A percentile compares a stretch with the other conserved stretches of the same genome.
These are phyloP conservation scores for Cantharis lateralis DNA, from an alignment of 2,888 invertebrate species.

Conservation along the genomic window DNA sequence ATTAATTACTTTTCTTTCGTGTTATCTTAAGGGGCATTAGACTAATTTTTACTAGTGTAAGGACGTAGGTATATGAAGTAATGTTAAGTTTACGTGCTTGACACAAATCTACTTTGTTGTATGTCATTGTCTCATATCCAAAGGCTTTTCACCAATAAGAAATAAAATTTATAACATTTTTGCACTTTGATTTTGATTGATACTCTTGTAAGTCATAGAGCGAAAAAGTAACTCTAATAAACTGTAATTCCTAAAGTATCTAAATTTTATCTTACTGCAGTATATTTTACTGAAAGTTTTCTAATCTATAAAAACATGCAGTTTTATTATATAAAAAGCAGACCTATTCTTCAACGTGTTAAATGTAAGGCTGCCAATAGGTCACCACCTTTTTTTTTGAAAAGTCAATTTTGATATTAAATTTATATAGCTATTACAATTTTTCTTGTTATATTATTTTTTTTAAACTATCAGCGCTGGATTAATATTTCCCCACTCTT, in stretches of 20 bases:
- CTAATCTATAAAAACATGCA: too few relatives aligned
- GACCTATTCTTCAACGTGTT: too few relatives aligned
- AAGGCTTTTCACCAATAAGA: neutral
- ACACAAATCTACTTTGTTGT: constrained; percentile 18
- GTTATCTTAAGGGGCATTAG: constrained; percentile 31
- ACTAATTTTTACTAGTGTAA: constrained; percentile 12
- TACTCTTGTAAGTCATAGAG: neutral
- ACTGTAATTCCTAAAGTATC: neutral
- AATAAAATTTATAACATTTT: neutral
- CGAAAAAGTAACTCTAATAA: neutral
- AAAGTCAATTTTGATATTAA: too few relatives aligned
- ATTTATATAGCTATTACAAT: too few relatives aligned
- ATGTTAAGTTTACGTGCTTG: constrained; percentile 31
- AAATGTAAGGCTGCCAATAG: too few relatives aligned
- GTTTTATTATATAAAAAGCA: too few relatives aligned
- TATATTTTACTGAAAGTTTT: neutral
- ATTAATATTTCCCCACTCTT: too few relatives aligned
- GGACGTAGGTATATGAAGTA: constrained; percentile 21
- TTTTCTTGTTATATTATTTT: too few relatives aligned
- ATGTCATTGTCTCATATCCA: neutral
- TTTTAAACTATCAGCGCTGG: too few relatives aligned
- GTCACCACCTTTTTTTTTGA: too few relatives aligned
- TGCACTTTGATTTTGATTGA: neutral
- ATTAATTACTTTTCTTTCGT: constrained; percentile 39
- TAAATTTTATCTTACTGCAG: neutral